A percentile compares a stretch with the other conserved stretches of the same genome.
Conservation (phyloP, 2,113 vertebrate species). For the Ptilorrhoa leucosticta region DNA sequence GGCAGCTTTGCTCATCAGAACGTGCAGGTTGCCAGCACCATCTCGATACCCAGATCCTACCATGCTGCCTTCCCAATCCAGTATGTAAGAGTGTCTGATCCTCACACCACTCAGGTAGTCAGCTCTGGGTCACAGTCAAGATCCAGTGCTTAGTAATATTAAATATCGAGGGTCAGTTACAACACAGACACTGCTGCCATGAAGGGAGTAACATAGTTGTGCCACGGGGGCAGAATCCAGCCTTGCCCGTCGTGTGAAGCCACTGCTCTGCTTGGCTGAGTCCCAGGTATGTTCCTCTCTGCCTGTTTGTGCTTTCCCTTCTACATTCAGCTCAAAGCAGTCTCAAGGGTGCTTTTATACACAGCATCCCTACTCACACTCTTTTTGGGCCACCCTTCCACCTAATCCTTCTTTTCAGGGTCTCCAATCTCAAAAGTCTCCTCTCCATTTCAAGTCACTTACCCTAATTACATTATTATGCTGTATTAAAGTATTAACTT, state of each 20-base stretch:
- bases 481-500: background rate
- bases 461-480: background rate
- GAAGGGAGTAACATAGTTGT: background rate
- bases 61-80: background rate
- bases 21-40: accelerated
- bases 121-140: background rate
- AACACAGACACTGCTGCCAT: background rate
- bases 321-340: background rate
- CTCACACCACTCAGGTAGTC: accelerated
- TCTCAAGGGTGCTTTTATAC: background rate
- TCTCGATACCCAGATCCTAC: background rate
- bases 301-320: background rate
- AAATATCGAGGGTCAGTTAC: background rate
- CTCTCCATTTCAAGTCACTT: background rate
- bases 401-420: background rate
- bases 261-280: background rate
- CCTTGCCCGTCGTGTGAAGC: background rate
- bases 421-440: background rate
- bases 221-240: background rate
- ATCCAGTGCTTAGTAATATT: background rate
- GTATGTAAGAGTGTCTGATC: background rate
- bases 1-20: background rate
- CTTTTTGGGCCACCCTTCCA: background rate
- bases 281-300: background rate
- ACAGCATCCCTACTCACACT: background rate